Evolutionary conservation across 2,888 invertebrate species (phyloP).

Genomic region (Pandemis cinnamomeana): DNA sequence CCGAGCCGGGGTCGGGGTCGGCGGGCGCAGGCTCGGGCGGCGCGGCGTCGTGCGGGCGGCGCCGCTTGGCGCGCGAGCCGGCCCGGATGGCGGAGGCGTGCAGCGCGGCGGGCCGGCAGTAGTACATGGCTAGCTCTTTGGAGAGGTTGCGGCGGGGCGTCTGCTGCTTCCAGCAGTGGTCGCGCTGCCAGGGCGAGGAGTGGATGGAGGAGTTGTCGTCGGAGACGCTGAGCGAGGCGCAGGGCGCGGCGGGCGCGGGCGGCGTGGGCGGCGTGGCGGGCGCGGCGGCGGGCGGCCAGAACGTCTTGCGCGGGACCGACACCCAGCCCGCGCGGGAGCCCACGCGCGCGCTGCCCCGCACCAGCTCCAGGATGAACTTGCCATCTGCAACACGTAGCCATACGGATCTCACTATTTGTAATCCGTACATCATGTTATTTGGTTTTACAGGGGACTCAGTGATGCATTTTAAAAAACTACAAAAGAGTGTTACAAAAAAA

Average conservation of each 20-base stretch:
- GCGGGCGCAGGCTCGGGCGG: slow-evolving; percentile 56
- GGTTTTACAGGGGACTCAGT: too few species aligned
- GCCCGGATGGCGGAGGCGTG: slow-evolving; percentile 72
- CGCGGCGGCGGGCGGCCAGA: slow-evolving; percentile 92
- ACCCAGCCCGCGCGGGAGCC: slow-evolving; percentile 95
- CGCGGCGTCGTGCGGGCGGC: slow-evolving; percentile 86
- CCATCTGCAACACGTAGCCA: slow-evolving; percentile 87
- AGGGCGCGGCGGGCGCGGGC: slow-evolving; percentile 79
- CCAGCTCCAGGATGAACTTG: slow-evolving; percentile 94
- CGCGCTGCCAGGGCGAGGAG: slow-evolving; percentile 95
- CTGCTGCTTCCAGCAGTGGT: slow-evolving; percentile 95
- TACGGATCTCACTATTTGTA: background rate
- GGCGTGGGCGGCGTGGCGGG: slow-evolving; percentile 85
- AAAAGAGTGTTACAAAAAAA: background rate
- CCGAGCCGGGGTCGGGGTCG: slow-evolving; percentile 50
- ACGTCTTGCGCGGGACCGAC: slow-evolving; percentile 94
- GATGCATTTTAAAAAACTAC: background rate
- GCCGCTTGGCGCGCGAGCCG: slow-evolving; percentile 83
- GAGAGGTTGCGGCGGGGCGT: slow-evolving; percentile 89
- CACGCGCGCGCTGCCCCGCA: slow-evolving; percentile 78
- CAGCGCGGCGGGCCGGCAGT: slow-evolving; percentile 85
- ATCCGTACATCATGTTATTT: background rate
- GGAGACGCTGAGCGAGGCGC: slow-evolving; percentile 93
- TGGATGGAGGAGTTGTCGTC: slow-evolving; percentile 96
- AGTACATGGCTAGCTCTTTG: slow-evolving; percentile 89